Conservation (phyloP, 2,888 invertebrate species). For the Kryphioiulus occultus region DNA sequence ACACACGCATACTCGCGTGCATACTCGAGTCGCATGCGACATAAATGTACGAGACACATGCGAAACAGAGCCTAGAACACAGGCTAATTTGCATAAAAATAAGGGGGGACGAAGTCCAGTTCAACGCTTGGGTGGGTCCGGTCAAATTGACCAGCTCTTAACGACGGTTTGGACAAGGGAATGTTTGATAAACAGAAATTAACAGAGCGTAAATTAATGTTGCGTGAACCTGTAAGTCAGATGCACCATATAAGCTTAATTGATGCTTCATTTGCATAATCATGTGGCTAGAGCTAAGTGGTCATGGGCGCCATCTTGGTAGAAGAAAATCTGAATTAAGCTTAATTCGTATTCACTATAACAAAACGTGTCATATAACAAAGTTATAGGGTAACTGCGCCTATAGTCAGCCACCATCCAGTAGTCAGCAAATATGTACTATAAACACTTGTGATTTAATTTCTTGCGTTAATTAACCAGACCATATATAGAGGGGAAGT, state of each 20-base stretch:
- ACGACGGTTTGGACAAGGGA: background rate
- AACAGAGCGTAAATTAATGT: background rate
- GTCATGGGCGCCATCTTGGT: background rate
- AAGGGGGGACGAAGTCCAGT: background rate
- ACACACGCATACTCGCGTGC: conserved; percentile 39
- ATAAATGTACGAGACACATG: background rate
- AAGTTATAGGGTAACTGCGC: too few relatives aligned
- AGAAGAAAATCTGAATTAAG: too few relatives aligned
- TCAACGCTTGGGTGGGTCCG: background rate
- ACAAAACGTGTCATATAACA: too few relatives aligned
- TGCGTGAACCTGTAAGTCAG: background rate
- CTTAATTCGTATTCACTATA: too few relatives aligned
- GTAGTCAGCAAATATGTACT: too few relatives aligned
- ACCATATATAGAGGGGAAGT: too few relatives aligned
- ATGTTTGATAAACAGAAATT: background rate
- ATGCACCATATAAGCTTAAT: background rate
- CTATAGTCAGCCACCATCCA: too few relatives aligned
- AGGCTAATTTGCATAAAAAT: background rate
- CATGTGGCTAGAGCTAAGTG: background rate
- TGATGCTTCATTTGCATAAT: background rate
- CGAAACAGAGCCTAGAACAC: conserved; percentile 1
- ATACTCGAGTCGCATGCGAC: background rate
- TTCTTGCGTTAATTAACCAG: too few relatives aligned
- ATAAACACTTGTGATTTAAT: too few relatives aligned
- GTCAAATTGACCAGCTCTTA: background rate